Evolutionary conservation across 1,140 invertebrate species (phyloP).

Genomic region (Drosophila orena): DNA sequence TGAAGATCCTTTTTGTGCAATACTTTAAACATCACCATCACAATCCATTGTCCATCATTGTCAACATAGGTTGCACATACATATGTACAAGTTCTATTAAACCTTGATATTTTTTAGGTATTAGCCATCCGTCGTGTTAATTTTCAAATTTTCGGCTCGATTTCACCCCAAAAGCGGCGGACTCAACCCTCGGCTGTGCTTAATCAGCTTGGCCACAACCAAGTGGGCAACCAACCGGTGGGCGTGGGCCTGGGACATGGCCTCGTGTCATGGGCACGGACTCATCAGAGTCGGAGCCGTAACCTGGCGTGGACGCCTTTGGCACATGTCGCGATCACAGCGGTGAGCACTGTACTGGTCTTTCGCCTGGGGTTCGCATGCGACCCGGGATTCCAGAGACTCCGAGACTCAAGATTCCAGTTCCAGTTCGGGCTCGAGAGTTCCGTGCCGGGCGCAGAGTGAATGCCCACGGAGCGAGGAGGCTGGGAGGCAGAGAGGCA

Average conservation of each 20-base stretch:
- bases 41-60: no score
- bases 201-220: constrained; percentile 48
- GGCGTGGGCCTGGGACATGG: constrained; percentile 43
- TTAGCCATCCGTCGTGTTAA: neutral
- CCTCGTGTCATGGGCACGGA: constrained; percentile 26
- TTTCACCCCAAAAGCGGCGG: constrained; percentile 18
- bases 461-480: constrained; percentile 31
- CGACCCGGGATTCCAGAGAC: constrained; percentile 21
- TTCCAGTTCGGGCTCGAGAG: constrained; percentile 33
- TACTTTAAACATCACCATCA: no score
- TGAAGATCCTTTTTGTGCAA: no score
- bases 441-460: constrained; percentile 37
- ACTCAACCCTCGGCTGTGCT: constrained; percentile 3
- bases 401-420: constrained; percentile 15
- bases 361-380: constrained; percentile 66
- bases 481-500: constrained; percentile 19
- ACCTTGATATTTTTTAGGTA: neutral
- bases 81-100: no score
- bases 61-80: no score
- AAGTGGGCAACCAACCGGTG: constrained; percentile 44
- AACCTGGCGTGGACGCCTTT: constrained; percentile 52
- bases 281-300: constrained; percentile 11
- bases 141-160: neutral
- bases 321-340: constrained; percentile 80
- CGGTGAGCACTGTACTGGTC: constrained; percentile 55